Conservation (phyloP, 2,113 vertebrate species). For the Pontoporia blainvillei region DNA sequence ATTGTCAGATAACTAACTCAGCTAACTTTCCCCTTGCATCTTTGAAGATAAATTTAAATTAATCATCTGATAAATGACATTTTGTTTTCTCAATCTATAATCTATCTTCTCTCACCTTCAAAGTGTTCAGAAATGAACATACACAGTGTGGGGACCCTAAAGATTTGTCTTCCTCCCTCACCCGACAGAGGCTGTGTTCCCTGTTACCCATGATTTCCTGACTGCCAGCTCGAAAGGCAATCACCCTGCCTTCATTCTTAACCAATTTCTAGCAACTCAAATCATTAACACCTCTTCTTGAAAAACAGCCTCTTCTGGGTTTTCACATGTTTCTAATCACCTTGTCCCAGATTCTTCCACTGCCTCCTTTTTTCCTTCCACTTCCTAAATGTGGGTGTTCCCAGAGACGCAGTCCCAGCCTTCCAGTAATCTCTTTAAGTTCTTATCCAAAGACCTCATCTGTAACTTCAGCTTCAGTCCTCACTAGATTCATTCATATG, state of each 20-base stretch:
- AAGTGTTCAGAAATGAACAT: background rate
- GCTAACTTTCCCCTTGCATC: background rate
- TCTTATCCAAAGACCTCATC: background rate
- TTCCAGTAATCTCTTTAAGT: background rate
- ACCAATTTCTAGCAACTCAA: background rate
- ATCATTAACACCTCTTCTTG: background rate
- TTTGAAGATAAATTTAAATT: conserved; percentile 15
- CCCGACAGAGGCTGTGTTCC: background rate
- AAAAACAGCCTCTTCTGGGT: background rate
- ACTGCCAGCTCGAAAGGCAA: background rate
- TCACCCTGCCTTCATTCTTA: conserved; percentile 5
- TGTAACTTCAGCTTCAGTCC: background rate
- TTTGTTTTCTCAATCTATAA: background rate
- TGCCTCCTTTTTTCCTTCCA: background rate
- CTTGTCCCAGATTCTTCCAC: background rate
- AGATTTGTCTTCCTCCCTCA: background rate
- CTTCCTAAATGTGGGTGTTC: background rate
- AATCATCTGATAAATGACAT: background rate
- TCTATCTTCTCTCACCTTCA: background rate
- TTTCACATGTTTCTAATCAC: conserved; percentile 54
- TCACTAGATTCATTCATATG: background rate
- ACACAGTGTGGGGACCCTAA: background rate
- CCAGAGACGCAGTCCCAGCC: background rate
- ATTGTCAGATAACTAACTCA: background rate
- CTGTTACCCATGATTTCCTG: background rate